Evolutionary conservation across 2,113 vertebrate species (phyloP), one percentile per base, ranked within the genome.

Genomic region (Tympanuchus pallidicinctus): DNA sequence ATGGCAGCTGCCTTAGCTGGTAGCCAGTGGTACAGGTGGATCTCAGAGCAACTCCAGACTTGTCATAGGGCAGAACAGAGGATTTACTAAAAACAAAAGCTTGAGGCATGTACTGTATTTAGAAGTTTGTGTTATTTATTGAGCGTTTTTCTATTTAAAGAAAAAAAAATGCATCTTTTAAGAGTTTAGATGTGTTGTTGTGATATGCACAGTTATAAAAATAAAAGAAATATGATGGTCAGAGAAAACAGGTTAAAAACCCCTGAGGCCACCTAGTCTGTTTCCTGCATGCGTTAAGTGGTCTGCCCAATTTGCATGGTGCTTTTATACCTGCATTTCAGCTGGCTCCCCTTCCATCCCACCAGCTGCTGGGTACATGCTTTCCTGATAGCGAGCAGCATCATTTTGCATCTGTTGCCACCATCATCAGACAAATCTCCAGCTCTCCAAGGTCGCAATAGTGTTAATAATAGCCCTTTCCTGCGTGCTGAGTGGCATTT

Each of bases 81-180:
- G 18, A 40, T 60, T 88, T 88, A 32, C 28, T 27, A 15, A 64
- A 63, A 63, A 48, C 13, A 11, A 45, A 12, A 2, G 0, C 22
- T 30, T 50, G 38, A 75, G 45, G 34, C 3, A 10, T 15, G 27
- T 11, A 1, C 63, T 30, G 4, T 22, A 18, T 66, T 42, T 75
- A 8, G 17, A 85, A 47, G 4, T 43, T 63, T 28, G 16, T 0
- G 0, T 25, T 59, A 22, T 24, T 71, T 59, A 11, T 0, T 60
- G 25, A 43, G 3, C 7, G 30, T 48, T 61, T 34, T 88, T 27
- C 22, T 34, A 8, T 27, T 60, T 9, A 54, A 64, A 61, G 25
- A 42, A 36, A 9, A 72, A 61, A 40, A 36, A 28, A 13, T 14
- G 8, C 8, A 10, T 4, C 5, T 40, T 57, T 65, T 15, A 54